phyloP scores from a whole-genome alignment of 2,113 vertebrate genomes.

The Oreochromis spilurus region DNA sequence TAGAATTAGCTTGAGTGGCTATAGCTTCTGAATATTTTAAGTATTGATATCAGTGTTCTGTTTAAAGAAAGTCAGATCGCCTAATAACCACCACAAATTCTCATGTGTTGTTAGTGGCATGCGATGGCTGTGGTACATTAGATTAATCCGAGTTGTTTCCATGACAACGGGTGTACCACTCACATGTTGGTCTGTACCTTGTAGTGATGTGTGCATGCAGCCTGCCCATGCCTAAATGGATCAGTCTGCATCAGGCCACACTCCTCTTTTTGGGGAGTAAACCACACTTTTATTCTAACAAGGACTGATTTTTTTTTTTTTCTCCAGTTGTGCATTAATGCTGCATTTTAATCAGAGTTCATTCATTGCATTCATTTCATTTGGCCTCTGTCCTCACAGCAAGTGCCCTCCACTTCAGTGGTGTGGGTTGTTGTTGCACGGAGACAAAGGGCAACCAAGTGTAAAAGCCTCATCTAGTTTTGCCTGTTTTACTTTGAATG shows the following conservation, averaged over 20 bases:
- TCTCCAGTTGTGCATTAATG: neutral
- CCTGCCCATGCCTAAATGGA: neutral
- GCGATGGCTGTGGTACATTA: constrained; percentile 32
- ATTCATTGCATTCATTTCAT: neutral
- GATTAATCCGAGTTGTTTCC: constrained; percentile 67
- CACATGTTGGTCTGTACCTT: constrained; percentile 45
- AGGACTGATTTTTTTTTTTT: neutral
- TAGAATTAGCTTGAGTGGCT: neutral
- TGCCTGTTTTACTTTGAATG: constrained; percentile 51
- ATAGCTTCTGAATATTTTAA: neutral
- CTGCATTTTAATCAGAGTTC: neutral
- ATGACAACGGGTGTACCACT: constrained; percentile 59
- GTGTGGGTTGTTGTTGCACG: constrained; percentile 9
- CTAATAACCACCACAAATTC: neutral
- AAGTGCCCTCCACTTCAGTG: constrained; percentile 2
- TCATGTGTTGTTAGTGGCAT: constrained; percentile 11
- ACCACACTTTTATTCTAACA: neutral
- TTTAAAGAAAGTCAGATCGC: neutral
- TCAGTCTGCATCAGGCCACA: neutral
- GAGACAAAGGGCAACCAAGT: constrained; percentile 35
- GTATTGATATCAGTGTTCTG: neutral
- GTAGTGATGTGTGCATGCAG: constrained; percentile 9
- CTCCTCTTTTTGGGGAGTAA: neutral
- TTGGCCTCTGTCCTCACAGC: neutral
- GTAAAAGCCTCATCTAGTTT: constrained; percentile 50